Evolutionary conservation across 2,888 invertebrate genomes (phyloP), one percentile per base, ranked within the genome.

Genomic region (Reticulitermes lucifugus): DNA sequence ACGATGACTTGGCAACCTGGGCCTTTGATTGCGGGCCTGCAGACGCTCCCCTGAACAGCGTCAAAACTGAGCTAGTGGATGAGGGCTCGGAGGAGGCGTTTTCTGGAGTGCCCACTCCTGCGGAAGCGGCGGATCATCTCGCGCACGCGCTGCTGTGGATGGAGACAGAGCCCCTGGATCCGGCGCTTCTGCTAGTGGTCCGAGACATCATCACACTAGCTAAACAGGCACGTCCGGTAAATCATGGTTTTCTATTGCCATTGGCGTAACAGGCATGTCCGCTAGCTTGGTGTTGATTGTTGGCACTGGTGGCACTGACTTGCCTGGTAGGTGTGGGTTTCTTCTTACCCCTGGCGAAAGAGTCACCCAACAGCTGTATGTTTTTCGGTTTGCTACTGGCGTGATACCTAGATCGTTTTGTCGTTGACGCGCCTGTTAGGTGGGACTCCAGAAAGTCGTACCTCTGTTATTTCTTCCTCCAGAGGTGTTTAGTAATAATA

Each of bases 81-180:
- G 88, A 87, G 29, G 80, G 55, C 60, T 55, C 79, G 29, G 87
- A 87, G n/a, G 55, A 35, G 55, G 46, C 82, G 18, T 59, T 60
- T 22, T n/a, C 79, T 21, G 83, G 60, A 22, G 87, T 88, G 60
- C 91, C 91, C 0, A 89, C 89, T 21, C 90, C 91, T 43, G 88
- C 89, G 65, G 91, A 92, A 88, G 91, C 91, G 14, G 91, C 90
- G 65, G 88, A 89, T 83, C 89, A 91, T 79, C 89, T 92, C 60
- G 89, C 90, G 60, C 90, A 90, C 86, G 92, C 91, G 73, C 89
- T 92, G 55, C 88, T 89, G 21, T 92, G 92, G 92, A 92, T 92
- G 91, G 92, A 92, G 87, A 90, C 91, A 84, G 91, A 92, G 88
- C 91, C 92, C 29, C 89, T 92, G 86, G 92, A 92, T 88, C 92